Evolutionary conservation across 1,140 invertebrate genomes (phyloP), one percentile per base, ranked within the genome.

Genomic region (Drosophila sturtevanti): DNA sequence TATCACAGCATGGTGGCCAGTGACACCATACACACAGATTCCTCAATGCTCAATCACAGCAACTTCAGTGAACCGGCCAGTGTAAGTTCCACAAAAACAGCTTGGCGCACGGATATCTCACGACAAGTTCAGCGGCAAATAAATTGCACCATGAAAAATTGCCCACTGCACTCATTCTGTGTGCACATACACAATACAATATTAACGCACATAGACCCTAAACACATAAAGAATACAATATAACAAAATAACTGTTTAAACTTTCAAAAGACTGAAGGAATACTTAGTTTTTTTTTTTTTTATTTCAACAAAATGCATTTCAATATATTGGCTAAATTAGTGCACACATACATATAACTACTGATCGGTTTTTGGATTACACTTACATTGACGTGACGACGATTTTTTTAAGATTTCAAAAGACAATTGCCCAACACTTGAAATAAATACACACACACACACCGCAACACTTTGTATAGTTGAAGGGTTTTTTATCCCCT

Each of bases 11-110:
- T 90, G 86, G 82, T 79, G 34, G 81, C 82, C 72, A 90, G 90
- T 68, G 90, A 90, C 61, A 89, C 90, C 65, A 82, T 90, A 72
- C 81, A 82, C 64, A 89, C 86, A 61, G 87, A 91, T 66, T 85
- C 84, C 55, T 81, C 85, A 58, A 74, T 86, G 77, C 75, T 91
- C 67, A 84, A 90, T 62, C 82, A 81, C 69, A 86, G 76, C 79
- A 87, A 90, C 73, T 78, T 87, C 81, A 85, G 80, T 72, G 89
- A 91, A 68, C 85, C 81, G 72, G 79, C 72, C 85, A 91, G 89
- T 81, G 89, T 91, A 91, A 91, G 89, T 91, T 62, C 62, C 72
- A 66, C 74, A 60, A 34, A 60, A 31, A 37, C 58, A 60, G 56
- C 35, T 60, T 60, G 35, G 56, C 35, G 56, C 54, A 56, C 54